Evolutionary conservation across 1,140 invertebrate genomes (phyloP).

Genomic region (Hycleus cichorii): DNA sequence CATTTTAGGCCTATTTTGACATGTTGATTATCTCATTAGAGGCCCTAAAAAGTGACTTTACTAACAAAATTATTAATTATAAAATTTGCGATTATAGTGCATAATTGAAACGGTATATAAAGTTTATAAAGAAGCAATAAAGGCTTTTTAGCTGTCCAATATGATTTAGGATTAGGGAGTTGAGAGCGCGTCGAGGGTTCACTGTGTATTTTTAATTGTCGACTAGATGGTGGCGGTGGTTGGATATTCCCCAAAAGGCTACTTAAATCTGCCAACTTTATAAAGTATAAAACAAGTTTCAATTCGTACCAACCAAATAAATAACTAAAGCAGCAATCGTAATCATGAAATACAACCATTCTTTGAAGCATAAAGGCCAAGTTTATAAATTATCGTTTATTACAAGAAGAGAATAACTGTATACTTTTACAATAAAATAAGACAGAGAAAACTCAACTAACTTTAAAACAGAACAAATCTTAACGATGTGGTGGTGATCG

Average conservation of each 20-base stretch:
- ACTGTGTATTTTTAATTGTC: no score
- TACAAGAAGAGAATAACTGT: constrained; percentile 19
- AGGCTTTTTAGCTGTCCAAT: no score
- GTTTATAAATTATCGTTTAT: constrained; percentile 26
- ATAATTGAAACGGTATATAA: no score
- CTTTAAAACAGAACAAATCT: constrained; percentile 21
- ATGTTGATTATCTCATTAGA: no score
- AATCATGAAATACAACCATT: constrained; percentile 15
- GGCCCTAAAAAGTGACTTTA: no score
- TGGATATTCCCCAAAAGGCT: constrained; percentile 5
- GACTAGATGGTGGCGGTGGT: no score
- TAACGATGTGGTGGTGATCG: constrained; percentile 8
- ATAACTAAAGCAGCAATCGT: constrained; percentile 15
- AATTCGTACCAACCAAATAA: constrained; percentile 13
- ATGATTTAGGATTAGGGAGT: no score
- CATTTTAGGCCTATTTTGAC: no score
- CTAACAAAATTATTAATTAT: no score
- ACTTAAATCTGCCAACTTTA: constrained; percentile 15
- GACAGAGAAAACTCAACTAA: constrained; percentile 11
- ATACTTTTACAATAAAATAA: constrained; percentile 13
- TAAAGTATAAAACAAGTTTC: constrained; percentile 16
- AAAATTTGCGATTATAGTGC: no score
- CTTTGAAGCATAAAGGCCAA: constrained; percentile 17
- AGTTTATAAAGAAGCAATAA: no score
- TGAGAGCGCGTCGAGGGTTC: no score